Percentiles rank a stretch among this genome's conserved stretches.
These are phyloP conservation scores for Lepidurus packardi DNA, from an alignment of 1,140 invertebrate genomes.

Conservation along the genomic window DNA sequence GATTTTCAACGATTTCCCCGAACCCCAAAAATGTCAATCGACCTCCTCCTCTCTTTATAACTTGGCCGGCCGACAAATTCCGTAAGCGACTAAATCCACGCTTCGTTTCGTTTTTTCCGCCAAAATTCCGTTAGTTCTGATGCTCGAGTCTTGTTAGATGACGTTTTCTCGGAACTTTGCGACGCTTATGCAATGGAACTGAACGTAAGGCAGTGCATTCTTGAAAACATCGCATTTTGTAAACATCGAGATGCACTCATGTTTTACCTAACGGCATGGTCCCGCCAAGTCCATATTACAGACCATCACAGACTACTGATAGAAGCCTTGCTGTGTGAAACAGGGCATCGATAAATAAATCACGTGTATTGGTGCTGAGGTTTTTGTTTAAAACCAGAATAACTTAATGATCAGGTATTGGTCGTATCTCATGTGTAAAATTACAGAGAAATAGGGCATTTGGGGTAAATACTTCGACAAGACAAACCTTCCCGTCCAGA, in stretches of 20 bases:
- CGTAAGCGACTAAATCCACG: neutral
- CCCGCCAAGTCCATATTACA: constrained; percentile 26
- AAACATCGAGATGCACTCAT: constrained; percentile 23
- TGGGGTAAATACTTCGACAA: constrained; percentile 1
- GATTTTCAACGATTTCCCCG: neutral
- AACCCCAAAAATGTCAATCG: neutral
- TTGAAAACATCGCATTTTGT: constrained; percentile 28
- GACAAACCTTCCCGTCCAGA: neutral
- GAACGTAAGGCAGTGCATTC: neutral
- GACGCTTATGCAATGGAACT: neutral
- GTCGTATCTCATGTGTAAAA: neutral
- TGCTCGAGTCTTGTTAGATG: neutral
- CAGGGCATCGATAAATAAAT: constrained; percentile 3
- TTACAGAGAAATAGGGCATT: constrained; percentile 9
- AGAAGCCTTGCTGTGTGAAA: constrained; percentile 29
- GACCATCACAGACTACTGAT: neutral
- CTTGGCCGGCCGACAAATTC: neutral
- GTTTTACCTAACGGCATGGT: constrained; percentile 29
- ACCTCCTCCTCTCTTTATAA: neutral
- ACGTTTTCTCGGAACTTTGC: neutral
- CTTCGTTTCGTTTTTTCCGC: neutral
- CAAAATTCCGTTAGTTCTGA: neutral
- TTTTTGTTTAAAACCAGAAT: neutral
- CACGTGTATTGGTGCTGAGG: neutral
- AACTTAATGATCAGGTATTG: neutral